Percentiles rank a stretch among this genome's conserved stretches.
Evolutionary conservation across 1,140 invertebrate genomes (phyloP).

Genomic region (Marisa cornuarietis): DNA sequence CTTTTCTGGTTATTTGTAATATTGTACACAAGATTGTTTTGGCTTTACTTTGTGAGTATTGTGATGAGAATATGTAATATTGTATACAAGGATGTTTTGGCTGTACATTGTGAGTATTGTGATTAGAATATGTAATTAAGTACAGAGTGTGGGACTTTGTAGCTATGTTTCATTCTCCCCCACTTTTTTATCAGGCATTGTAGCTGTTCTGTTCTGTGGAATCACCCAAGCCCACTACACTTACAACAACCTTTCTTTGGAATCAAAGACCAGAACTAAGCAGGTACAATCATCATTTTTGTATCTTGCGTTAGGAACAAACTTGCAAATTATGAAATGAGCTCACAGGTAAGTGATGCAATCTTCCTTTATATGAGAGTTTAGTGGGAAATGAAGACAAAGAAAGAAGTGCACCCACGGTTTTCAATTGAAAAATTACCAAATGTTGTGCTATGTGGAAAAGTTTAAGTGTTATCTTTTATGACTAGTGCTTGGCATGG

Average conservation of each 20-base stretch:
- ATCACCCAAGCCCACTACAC: conserved; percentile 99
- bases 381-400: too few species aligned
- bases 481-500: too few species aligned
- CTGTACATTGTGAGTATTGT: background rate
- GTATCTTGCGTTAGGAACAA: background rate
- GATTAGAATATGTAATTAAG: too few species aligned
- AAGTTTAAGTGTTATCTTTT: too few species aligned
- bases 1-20: too few species aligned
- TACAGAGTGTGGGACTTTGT: background rate
- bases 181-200: conserved; percentile 81
- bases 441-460: too few species aligned
- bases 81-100: background rate
- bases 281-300: conserved; percentile 56
- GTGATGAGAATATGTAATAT: too few species aligned
- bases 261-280: conserved; percentile 90
- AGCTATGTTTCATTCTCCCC: background rate
- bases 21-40: background rate
- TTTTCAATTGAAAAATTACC: too few species aligned
- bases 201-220: conserved; percentile 95
- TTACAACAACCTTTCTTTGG: conserved; percentile 92
- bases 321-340: too few species aligned
- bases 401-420: too few species aligned
- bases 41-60: background rate
- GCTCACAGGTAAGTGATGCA: too few species aligned
- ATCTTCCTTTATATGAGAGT: too few species aligned